Base-by-base conservation (phyloP, 1,140 invertebrate species). In the Acyrthosiphon pisum region DNA sequence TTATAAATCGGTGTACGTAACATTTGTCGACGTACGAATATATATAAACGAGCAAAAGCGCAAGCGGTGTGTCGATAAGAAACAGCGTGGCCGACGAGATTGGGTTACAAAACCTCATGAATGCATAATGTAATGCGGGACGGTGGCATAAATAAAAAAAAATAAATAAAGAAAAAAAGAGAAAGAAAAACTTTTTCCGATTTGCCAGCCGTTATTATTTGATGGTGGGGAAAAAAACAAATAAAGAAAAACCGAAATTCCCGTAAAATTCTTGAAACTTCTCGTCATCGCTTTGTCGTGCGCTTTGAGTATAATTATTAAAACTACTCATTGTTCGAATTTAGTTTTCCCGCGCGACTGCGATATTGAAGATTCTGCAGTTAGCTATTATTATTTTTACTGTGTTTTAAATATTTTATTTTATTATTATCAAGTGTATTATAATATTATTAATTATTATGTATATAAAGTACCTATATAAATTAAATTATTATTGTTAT, bases 81-180 rank as follows among this genome's bases (percentile, higher is more conserved):
- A 91, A 76, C 26, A 46, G 37, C 26, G 53, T n/a, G 56, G 60
- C 41, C 14, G 60, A 81, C 41, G 90, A n/a, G 60, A 76, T 76
- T 46, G 90, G 30, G 68, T 81, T 68, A 90, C 50, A 90, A 90
- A 90, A 90, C 60, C 90, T 91, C 90, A 91, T 91, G 90, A 91
- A 91, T 91, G 90, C n/a, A 76, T 76, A 91, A 91, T 91, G 90
- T 44, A 18, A 9, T n/a, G n/a, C 44, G 37, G 37, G 53, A 56
- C 50, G 35, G 50, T 14, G 11, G 22, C 18, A 26, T 76, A 76
- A 30, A 56, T 18, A 37, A 26, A 56, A 90, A 23, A 68, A 53
- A 20, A 68, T n/a, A 68, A 18, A 68, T 0, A 68, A 35, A 68
- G 14, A 68, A 68, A n/a, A 68, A n/a, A 53, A 14, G 8, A 60